Conservation (phyloP, 2,888 invertebrate genomes). For the Argyresthia goedartella region DNA sequence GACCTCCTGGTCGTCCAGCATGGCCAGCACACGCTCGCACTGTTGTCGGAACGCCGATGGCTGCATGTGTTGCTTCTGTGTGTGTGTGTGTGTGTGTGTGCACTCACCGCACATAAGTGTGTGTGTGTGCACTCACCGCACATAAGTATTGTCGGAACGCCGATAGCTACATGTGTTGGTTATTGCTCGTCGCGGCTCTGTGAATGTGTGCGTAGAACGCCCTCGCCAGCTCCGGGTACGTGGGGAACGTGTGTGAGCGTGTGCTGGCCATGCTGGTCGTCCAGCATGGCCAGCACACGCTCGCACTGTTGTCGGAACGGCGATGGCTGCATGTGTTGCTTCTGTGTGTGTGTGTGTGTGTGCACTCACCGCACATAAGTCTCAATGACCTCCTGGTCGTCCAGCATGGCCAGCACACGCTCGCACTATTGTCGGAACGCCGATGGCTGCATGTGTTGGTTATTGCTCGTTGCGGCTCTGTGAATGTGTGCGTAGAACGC, state of each 20-base stretch:
- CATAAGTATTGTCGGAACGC: no score
- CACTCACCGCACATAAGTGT: no score
- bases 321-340: constrained; percentile 71
- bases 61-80: constrained; percentile 73
- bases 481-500: constrained; percentile 77
- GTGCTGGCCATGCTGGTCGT: constrained; percentile 57
- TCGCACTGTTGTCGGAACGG: constrained; percentile 83
- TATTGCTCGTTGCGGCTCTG: constrained; percentile 69
- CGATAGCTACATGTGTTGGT: no score
- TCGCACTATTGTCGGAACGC: no score
- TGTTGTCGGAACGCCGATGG: constrained; percentile 78
- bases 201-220: constrained; percentile 77
- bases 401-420: no score
- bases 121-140: no score
- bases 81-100: no score
- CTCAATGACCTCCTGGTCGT: constrained; percentile 73
- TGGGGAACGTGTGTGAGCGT: constrained; percentile 85
- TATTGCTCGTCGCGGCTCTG: constrained; percentile 69
- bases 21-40: constrained; percentile 74
- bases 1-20: constrained; percentile 74
- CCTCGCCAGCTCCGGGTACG: constrained; percentile 78
- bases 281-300: constrained; percentile 67
- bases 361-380: no score
- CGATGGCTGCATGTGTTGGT: no score
- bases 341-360: no score